Base-by-base conservation (phyloP, 2,888 invertebrate species). In the Thereva nobilitata region DNA sequence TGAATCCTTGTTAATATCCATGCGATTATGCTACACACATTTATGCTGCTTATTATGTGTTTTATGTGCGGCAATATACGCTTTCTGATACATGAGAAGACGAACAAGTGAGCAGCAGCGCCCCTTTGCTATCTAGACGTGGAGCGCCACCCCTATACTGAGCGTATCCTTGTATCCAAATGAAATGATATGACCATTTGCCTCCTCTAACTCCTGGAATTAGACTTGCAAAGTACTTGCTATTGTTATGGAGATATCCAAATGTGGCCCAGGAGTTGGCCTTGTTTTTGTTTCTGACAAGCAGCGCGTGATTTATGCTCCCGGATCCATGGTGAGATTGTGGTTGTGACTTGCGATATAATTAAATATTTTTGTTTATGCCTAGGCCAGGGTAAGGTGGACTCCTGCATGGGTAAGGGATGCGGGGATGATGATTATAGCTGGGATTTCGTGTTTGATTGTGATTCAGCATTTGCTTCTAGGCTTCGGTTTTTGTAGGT, bases 1-100 rank as follows among this genome's bases (percentile, higher is more conserved):
- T 68, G 66, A 64, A 69, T 69, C 67, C 69, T 69, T 69, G 69
- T 69, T 69, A 69, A 69, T 69, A 69, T 69, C 69, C 64, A 65
- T 64, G 67, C 67, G 64, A 69, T 67, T 69, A 69, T 69, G 69
- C 69, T 67, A 67, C 67, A 64, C 67, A 68, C 68, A 69, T 69
- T 67, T 69, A 69, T 64, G 69, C 65, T 53, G 59, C 69, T 69
- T 68, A 68, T 68, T 68, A 68, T 68, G 68, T 68, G 68, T 68
- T 68, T 68, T 68, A 68, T 68, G 68, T 57, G 61, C 45, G 50
- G 68, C 66, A 68, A 68, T 66, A 68, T 68, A 66, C 55, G 66
- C 66, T 63, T 68, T 68, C 63, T 57, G 52, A 66, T 66, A 56
- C 42, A 63, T 61, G 23, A 38, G 9, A 40, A 45, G 50, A 41